Base-by-base conservation (phyloP, 2,888 invertebrate species). In the Luffia ferchaultella region DNA sequence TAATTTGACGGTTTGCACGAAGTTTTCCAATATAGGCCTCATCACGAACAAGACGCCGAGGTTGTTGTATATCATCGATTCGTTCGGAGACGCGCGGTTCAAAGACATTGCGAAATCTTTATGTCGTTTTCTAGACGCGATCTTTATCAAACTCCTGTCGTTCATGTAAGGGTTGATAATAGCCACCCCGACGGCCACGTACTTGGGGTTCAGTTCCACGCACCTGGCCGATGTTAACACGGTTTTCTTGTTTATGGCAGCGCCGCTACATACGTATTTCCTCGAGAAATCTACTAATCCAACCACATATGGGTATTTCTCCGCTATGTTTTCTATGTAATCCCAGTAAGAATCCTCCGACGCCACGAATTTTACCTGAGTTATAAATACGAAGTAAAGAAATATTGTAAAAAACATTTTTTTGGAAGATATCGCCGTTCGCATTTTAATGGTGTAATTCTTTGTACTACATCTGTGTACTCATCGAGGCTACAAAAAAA, bases 201-300 rank as follows among this genome's bases (percentile, higher is more conserved):
- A 70, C 45, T 52, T 50, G 2, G 73, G 71, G 9, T 60, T 46
- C 5, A 57, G 52, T 9, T 52, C 53, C 5, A 72, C 54, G 54
- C 79, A 79, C 49, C 52, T 63, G 20, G 74, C 76, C 9, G 76
- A 67, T n/a, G 76, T 76, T n/a, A 78, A 50, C 15, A 76, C 60
- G 2, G 68, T 62, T 12, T 52, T 58, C 52, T 65, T 60, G 54
- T 61, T 60, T 48, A 78, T 66, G 40, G 71, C 62, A 18, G 64
- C 63, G 1, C 78, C 79, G 1, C 75, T 65, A 55, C 78, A 79
- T 45, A 64, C 56, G 53, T 68, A 73, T 19, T 64, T 55, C 51
- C 59, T 65, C 18, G 52, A 55, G 16, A 50, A 17, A 49, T 66
- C 65, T 46, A 77, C 55, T 46, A 79, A 54, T 1, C 68, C 76